Percentiles rank a stretch among this genome's conserved stretches.
These are phyloP conservation scores for Strigops habroptila DNA, from an alignment of 2,113 vertebrate genomes.

Conservation along the genomic window DNA sequence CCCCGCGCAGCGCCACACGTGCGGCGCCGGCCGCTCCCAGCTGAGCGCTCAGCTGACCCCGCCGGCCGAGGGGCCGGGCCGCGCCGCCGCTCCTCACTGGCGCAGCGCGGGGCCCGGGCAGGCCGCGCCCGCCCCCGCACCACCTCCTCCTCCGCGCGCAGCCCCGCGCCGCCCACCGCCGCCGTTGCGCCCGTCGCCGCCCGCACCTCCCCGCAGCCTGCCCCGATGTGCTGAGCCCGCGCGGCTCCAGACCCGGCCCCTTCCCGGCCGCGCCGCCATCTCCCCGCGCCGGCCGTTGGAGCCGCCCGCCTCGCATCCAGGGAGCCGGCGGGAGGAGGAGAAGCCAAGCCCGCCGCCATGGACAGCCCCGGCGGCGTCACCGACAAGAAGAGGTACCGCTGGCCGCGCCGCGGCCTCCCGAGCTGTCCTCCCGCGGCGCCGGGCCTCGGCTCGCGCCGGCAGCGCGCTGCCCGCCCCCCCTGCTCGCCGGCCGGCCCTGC, in stretches of 20 bases:
- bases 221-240: constrained; percentile 20
- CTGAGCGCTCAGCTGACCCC: not conserved
- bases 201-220: constrained; percentile 8
- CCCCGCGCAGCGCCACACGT: not conserved
- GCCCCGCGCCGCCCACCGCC: not conserved
- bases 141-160: not conserved
- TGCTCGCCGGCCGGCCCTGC: not conserved
- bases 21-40: not conserved
- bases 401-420: not conserved
- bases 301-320: not conserved
- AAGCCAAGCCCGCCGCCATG: constrained; percentile 44
- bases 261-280: not conserved
- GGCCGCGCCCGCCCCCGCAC: not conserved
- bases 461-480: not conserved
- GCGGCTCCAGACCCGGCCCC: not conserved
- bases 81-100: constrained; percentile 8
- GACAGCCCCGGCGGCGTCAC: constrained; percentile 62
- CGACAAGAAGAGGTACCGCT: constrained; percentile 71
- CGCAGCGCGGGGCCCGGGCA: not conserved
- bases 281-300: constrained; percentile 11
- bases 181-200: not conserved
- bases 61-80: constrained; percentile 9
- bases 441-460: not conserved
- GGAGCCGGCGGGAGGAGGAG: not conserved
- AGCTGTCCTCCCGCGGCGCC: too few relatives aligned